A percentile compares a stretch with the other conserved stretches of the same genome.
Conservation (phyloP, 2,888 invertebrate genomes). For the Athalia rosae region DNA sequence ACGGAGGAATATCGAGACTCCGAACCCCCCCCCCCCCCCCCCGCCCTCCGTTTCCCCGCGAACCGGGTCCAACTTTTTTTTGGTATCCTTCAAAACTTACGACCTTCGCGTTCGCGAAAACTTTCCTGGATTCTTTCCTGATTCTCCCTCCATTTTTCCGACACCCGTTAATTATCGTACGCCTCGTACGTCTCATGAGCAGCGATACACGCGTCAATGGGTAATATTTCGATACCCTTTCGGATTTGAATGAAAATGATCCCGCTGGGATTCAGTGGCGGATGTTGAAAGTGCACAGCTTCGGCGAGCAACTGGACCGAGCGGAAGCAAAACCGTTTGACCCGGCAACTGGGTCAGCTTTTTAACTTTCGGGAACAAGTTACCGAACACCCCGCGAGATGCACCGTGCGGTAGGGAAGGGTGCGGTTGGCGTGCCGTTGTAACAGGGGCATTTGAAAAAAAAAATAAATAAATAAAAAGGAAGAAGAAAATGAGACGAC, state of each 20-base stretch:
- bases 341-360: slow-evolving; percentile 8
- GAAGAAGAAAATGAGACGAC: neutral
- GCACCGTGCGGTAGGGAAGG: too few relatives aligned
- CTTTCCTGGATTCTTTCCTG: neutral
- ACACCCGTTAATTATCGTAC: slow-evolving; percentile 15
- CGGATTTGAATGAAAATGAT: slow-evolving; percentile 21
- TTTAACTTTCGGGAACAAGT: neutral
- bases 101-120: neutral
- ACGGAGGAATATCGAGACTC: too few relatives aligned
- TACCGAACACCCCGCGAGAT: too few relatives aligned
- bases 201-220: slow-evolving; percentile 26
- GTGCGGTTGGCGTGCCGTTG: neutral
- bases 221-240: slow-evolving; percentile 34
- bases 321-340: neutral
- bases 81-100: neutral
- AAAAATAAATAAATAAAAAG: neutral
- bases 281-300: slow-evolving; percentile 11
- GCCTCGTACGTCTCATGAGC: slow-evolving; percentile 12
- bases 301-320: too few relatives aligned
- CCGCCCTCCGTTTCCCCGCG: neutral
- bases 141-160: neutral
- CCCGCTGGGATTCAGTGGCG: neutral
- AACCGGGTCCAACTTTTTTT: neutral
- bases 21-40: too few relatives aligned
- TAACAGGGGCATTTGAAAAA: neutral